phyloP scores from a whole-genome alignment of 2,797 vertebrate species.

The Limosa lapponica region DNA sequence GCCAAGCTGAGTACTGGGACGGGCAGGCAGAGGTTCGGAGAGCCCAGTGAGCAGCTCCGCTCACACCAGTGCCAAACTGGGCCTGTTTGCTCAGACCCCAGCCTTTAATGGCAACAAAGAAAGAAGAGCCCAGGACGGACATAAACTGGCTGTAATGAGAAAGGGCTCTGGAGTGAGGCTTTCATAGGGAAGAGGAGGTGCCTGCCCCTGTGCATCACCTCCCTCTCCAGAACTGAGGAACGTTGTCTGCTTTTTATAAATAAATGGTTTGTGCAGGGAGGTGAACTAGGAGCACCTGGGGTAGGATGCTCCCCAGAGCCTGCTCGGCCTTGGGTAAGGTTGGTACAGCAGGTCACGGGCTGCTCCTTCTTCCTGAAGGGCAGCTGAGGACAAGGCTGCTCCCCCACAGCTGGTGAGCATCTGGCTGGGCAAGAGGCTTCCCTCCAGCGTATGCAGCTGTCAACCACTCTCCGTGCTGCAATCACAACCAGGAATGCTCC shows the following conservation, averaged over 20 bases:
- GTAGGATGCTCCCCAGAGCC: not conserved
- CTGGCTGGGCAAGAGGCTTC: not conserved
- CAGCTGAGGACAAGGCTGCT: conserved; percentile 4
- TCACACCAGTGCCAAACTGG: not conserved
- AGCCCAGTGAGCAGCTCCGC: not conserved
- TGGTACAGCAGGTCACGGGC: not conserved
- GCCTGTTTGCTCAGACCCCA: not conserved
- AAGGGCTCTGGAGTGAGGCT: not conserved
- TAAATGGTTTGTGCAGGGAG: not conserved
- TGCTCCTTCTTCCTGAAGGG: not conserved
- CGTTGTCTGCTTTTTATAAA: not conserved
- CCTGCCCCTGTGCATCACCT: accelerated
- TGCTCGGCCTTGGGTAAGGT: not conserved
- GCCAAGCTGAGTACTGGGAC: not conserved
- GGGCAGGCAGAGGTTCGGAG: not conserved
- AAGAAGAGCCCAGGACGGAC: not conserved
- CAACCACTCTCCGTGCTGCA: accelerated
- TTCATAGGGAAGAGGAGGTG: not conserved
- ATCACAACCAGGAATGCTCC: not conserved
- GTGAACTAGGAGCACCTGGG: not conserved
- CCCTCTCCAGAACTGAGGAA: not conserved
- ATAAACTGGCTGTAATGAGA: not conserved
- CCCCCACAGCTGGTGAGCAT: not conserved
- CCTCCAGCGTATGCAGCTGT: not conserved
- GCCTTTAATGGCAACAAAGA: not conserved